Conservation (phyloP, 2,113 vertebrate species). For the Pteruthius melanotis region DNA sequence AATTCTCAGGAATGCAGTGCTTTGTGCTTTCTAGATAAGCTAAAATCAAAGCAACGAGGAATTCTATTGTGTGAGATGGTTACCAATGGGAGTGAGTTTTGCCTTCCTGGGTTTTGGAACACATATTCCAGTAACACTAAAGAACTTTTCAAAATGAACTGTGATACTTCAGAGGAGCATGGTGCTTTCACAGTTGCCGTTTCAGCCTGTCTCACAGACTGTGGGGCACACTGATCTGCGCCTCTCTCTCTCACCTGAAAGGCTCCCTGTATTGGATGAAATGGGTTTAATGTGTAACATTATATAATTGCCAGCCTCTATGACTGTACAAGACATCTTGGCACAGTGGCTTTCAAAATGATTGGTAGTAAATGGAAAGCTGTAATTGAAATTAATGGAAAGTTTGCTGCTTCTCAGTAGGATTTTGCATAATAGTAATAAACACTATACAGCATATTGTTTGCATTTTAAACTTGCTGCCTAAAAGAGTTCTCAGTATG, state of each 20-base stretch:
- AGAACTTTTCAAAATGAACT: background rate
- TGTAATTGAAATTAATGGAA: background rate
- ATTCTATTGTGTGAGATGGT: background rate
- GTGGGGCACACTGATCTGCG: too few relatives aligned
- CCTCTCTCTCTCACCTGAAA: background rate
- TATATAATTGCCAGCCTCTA: background rate
- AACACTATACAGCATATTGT: background rate
- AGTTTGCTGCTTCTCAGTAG: background rate
- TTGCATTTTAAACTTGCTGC: constrained; percentile 1
- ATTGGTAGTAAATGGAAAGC: background rate
- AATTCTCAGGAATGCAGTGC: background rate
- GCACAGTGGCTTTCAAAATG: background rate
- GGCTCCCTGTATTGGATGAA: background rate
- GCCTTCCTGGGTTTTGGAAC: background rate
- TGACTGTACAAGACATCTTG: background rate
- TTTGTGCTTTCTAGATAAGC: background rate
- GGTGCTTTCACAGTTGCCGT: background rate
- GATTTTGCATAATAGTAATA: background rate
- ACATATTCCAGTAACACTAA: background rate
- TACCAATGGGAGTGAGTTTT: background rate
- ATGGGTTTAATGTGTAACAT: background rate
- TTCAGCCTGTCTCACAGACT: background rate
- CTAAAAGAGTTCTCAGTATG: background rate
- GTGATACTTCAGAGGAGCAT: background rate
- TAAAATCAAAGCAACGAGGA: background rate